phyloP scores from a whole-genome alignment of 2,888 invertebrate genomes.

The Dioctria linearis region DNA sequence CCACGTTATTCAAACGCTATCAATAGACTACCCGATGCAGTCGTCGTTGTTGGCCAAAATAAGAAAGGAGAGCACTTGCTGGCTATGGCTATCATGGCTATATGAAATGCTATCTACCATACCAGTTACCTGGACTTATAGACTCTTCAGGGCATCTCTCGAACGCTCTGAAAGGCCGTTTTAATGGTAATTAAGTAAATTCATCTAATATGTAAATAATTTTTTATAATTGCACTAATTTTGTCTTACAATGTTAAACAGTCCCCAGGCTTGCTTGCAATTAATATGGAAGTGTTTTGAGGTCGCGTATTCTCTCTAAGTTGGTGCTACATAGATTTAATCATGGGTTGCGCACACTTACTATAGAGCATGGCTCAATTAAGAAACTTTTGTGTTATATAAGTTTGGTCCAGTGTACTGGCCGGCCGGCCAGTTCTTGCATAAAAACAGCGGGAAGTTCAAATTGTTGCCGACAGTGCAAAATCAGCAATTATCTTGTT shows the following conservation, averaged over 20 bases:
- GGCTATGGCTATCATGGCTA: not conserved
- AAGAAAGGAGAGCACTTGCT: constrained; percentile 21
- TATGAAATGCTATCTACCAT: not conserved
- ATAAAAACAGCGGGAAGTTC: constrained; percentile 42
- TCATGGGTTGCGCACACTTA: constrained; percentile 5
- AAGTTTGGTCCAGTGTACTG: not conserved
- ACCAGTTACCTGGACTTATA: not conserved
- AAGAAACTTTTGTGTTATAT: constrained; percentile 6
- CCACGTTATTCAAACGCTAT: not conserved
- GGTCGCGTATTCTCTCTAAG: constrained; percentile 1
- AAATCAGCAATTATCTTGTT: constrained; percentile 42
- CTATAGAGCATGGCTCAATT: constrained; percentile 1
- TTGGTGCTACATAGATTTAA: constrained; percentile 9
- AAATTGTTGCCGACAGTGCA: constrained; percentile 29
- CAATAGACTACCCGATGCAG: not conserved
- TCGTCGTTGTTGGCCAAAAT: not conserved
- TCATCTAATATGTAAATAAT: constrained; percentile 50
- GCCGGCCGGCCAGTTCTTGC: constrained; percentile 19
- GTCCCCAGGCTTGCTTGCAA: not conserved
- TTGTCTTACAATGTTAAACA: constrained; percentile 3
- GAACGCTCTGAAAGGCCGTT: not conserved
- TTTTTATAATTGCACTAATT: constrained; percentile 34
- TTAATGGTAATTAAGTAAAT: constrained; percentile 31
- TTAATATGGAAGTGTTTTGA: constrained; percentile 46
- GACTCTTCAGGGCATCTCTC: constrained; percentile 21